phyloP scores from a whole-genome alignment of 2,113 vertebrate genomes.

The Eublepharis macularius region DNA sequence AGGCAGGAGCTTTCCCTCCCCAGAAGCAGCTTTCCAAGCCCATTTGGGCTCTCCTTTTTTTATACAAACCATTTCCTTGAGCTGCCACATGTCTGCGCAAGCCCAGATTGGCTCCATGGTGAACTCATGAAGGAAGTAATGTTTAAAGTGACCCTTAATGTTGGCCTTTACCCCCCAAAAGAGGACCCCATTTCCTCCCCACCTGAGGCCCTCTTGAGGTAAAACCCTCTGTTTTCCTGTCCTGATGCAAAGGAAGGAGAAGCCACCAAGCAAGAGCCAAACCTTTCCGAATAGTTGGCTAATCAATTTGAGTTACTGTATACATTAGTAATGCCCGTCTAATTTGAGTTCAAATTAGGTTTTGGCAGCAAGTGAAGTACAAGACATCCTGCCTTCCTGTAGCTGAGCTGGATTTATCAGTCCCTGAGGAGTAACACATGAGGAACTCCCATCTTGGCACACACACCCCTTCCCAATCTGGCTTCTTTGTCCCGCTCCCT shows the following conservation, averaged over 20 bases:
- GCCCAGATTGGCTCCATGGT: too few species aligned
- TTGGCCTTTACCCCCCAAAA: not conserved
- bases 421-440: conserved; percentile 61
- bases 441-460: conserved; percentile 2
- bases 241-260: conserved; percentile 16
- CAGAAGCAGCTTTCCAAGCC: too few species aligned
- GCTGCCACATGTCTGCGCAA: too few species aligned
- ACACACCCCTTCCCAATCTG: not conserved
- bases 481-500: not conserved
- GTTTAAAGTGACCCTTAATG: too few species aligned
- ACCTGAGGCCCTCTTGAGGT: not conserved
- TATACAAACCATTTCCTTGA: too few species aligned
- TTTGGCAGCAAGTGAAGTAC: conserved; percentile 51
- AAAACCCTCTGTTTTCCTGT: not conserved
- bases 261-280: not conserved
- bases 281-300: conserved; percentile 63
- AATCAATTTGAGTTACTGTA: conserved; percentile 67
- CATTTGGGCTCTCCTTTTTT: too few species aligned
- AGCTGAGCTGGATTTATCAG: conserved; percentile 66
- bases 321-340: conserved; percentile 70
- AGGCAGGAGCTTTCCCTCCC: too few species aligned
- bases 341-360: conserved; percentile 73
- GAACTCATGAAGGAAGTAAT: too few species aligned
- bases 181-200: not conserved
- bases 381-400: conserved; percentile 61